Evolutionary conservation across 2,888 invertebrate species (phyloP).

Genomic region (Campoplex nolae): DNA sequence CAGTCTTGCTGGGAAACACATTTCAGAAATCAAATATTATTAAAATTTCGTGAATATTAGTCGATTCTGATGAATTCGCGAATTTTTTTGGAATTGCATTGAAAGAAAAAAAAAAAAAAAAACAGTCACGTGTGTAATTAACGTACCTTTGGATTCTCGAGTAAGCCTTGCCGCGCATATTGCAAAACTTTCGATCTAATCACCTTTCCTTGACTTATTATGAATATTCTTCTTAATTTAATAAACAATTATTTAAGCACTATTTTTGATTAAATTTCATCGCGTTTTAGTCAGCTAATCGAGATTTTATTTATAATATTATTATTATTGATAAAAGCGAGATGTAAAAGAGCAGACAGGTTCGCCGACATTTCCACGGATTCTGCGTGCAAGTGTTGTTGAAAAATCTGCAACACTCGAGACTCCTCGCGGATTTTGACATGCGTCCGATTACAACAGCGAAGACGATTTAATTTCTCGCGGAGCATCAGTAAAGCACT

Average conservation of each 20-base stretch:
- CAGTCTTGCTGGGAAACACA: not conserved
- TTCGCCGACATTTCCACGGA: constrained; percentile 77
- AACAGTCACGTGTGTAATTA: constrained; percentile 52
- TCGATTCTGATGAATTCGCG: not conserved
- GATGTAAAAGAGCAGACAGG: constrained; percentile 73
- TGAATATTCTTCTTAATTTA: not conserved
- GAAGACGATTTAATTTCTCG: constrained; percentile 35
- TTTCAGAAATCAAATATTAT: not conserved
- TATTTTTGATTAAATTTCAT: constrained; percentile 15
- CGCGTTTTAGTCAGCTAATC: constrained; percentile 78
- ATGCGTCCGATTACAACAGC: constrained; percentile 14
- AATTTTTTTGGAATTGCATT: not conserved
- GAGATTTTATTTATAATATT: constrained; percentile 80
- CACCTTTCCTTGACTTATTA: not conserved
- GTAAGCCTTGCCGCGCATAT: constrained; percentile 76
- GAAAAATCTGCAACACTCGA: constrained; percentile 37
- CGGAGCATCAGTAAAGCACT: constrained; percentile 42
- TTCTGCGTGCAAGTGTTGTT: constrained; percentile 59
- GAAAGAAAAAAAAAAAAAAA: not conserved
- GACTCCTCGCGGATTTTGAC: constrained; percentile 50
- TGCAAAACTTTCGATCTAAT: constrained; percentile 45
- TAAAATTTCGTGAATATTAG: too few species aligned
- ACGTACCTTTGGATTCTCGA: constrained; percentile 79
- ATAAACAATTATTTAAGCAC: not conserved
- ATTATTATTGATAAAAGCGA: constrained; percentile 54